phyloP scores from a whole-genome alignment of 2,113 vertebrate species.

The Dicentrarchus labrax region DNA sequence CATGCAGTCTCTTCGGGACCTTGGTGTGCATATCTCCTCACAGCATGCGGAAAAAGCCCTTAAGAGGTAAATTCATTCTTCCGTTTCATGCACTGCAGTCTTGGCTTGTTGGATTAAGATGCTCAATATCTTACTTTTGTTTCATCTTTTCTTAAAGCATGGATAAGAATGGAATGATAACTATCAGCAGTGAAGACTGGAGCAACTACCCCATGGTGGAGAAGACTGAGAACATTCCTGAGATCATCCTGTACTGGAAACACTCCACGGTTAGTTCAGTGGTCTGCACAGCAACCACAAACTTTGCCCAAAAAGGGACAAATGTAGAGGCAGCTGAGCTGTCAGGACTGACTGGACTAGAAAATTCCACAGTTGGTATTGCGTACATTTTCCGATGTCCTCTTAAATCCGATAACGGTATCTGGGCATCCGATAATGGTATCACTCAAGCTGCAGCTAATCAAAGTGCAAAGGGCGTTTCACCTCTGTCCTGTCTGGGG shows the following conservation, averaged over 20 bases:
- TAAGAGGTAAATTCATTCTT: slow-evolving; percentile 85
- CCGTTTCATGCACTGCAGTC: neutral
- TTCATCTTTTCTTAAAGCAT: slow-evolving; percentile 84
- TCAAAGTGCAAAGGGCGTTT: neutral
- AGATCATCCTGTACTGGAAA: slow-evolving; percentile 99
- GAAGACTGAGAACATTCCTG: slow-evolving; percentile 92
- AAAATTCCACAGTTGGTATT: neutral
- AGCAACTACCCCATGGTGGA: slow-evolving; percentile 90
- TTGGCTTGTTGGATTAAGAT: neutral
- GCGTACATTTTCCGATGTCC: neutral
- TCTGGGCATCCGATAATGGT: neutral
- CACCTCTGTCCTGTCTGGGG: neutral
- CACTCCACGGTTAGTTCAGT: slow-evolving; percentile 91
- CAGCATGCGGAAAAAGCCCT: slow-evolving; percentile 94
- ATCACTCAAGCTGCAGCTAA: neutral
- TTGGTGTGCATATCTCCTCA: slow-evolving; percentile 94
- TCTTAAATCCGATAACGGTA: neutral
- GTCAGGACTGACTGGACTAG: neutral
- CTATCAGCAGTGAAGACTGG: slow-evolving; percentile 96
- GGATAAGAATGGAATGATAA: slow-evolving; percentile 97
- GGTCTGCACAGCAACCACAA: neutral
- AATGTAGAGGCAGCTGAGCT: neutral
- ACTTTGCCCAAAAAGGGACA: neutral
- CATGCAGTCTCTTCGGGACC: slow-evolving; percentile 91
- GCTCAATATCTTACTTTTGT: neutral